Percentiles rank a stretch among this genome's conserved stretches.
These are phyloP conservation scores for Alloplasta piceator DNA, from an alignment of 2,888 invertebrate species.

Conservation along the genomic window DNA sequence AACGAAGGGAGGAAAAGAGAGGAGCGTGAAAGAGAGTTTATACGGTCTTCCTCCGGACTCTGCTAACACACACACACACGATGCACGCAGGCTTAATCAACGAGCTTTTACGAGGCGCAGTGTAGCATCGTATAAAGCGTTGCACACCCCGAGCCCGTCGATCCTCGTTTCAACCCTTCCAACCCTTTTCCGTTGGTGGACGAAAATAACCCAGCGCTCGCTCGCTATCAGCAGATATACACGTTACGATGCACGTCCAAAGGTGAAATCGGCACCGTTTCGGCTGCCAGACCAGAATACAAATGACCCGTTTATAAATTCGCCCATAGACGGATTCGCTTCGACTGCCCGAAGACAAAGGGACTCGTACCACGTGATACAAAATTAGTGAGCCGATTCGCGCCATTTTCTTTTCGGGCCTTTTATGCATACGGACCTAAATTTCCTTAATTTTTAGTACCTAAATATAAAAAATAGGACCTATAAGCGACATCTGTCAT, in stretches of 20 bases:
- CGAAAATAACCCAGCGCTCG: conserved; percentile 35
- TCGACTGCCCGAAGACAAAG: too few species aligned
- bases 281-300: conserved; percentile 50
- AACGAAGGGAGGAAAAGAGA: conserved; percentile 22
- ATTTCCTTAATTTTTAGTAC: too few species aligned
- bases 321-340: neutral
- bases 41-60: conserved; percentile 24
- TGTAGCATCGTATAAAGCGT: conserved; percentile 30
- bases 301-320: conserved; percentile 41
- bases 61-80: conserved; percentile 36
- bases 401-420: too few species aligned
- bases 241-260: conserved; percentile 15
- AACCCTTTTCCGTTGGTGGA: conserved; percentile 37
- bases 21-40: conserved; percentile 20
- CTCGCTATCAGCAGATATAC: conserved; percentile 4
- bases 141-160: conserved; percentile 13
- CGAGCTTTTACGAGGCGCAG: conserved; percentile 65
- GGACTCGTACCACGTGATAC: too few species aligned
- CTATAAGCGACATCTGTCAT: too few species aligned
- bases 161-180: neutral
- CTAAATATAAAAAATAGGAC: too few species aligned
- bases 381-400: too few species aligned
- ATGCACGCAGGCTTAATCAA: conserved; percentile 66
- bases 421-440: too few species aligned
- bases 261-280: conserved; percentile 56